Conservation (phyloP, 2,797 vertebrate species). For the Tympanoctomys barrerae region DNA sequence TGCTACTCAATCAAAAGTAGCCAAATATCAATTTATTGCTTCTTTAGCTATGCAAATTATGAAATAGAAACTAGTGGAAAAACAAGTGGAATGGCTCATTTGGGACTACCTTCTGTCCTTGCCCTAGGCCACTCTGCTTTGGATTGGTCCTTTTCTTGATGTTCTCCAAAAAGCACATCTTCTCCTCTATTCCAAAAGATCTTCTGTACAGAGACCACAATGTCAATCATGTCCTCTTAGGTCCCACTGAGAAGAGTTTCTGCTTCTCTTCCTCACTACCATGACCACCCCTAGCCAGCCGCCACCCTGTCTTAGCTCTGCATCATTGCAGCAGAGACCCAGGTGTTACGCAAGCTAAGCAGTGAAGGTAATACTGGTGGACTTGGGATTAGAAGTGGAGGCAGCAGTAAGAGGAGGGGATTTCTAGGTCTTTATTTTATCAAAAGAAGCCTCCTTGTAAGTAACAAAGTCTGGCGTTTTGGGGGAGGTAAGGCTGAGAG, state of each 20-base stretch:
- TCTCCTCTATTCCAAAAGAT: background rate
- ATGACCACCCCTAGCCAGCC: background rate
- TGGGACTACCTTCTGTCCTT: background rate
- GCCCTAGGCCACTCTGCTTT: background rate
- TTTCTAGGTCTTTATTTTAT: background rate
- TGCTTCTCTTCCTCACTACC: background rate
- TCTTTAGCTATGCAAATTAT: background rate
- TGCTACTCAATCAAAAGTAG: background rate
- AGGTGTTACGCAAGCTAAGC: background rate
- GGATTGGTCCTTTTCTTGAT: background rate
- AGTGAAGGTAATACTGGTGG: background rate
- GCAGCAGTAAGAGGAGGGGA: background rate
- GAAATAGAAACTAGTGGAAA: background rate
- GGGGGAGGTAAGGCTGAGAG: background rate
- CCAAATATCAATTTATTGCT: background rate
- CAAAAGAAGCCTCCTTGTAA: conserved; percentile 28
- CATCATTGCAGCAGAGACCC: background rate
- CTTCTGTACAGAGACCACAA: background rate
- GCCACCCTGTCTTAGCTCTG: background rate
- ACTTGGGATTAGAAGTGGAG: background rate
- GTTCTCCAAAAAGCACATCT: background rate
- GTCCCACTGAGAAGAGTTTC: background rate
- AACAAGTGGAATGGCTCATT: background rate
- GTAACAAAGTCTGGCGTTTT: background rate
- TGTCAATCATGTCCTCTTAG: background rate